phyloP scores from a whole-genome alignment of 2,797 vertebrate genomes.

The Austrolebias charrua region DNA sequence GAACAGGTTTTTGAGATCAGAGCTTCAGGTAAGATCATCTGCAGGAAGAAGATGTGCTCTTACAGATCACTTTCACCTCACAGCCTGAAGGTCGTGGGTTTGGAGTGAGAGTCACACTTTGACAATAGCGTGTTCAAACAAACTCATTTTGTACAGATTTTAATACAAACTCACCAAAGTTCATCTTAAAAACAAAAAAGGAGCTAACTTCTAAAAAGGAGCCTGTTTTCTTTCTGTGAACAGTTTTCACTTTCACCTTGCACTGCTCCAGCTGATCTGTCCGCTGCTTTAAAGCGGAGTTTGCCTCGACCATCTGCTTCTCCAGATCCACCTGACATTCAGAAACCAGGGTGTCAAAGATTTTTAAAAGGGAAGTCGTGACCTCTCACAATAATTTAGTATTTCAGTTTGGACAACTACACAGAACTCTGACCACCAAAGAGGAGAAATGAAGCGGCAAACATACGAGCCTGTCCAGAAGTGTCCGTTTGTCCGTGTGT shows the following conservation, averaged over 20 bases:
- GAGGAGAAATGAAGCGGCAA: not conserved
- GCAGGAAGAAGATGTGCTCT: no score
- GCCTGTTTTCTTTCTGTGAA: not conserved
- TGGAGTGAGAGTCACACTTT: no score
- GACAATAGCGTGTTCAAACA: no score
- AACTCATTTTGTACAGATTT: not conserved
- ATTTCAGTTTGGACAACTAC: no score
- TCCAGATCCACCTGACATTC: constrained; percentile 72
- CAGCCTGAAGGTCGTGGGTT: no score
- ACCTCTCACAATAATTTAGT: no score
- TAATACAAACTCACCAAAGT: not conserved
- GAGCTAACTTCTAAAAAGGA: not conserved
- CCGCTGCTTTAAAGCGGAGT: constrained; percentile 67
- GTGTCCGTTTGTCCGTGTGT: constrained; percentile 68
- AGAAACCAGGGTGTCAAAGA: not conserved
- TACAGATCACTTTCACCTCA: no score
- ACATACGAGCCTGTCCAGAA: constrained; percentile 81
- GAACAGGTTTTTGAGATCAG: no score
- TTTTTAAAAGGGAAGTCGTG: not conserved
- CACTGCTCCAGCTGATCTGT: constrained; percentile 81
- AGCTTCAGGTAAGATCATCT: no score
- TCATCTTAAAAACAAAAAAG: not conserved
- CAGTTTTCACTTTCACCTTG: constrained; percentile 74
- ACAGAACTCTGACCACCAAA: no score
- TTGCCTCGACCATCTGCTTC: constrained; percentile 74